Base-by-base conservation (phyloP, 2,888 invertebrate species). In the Colletes collaris region DNA sequence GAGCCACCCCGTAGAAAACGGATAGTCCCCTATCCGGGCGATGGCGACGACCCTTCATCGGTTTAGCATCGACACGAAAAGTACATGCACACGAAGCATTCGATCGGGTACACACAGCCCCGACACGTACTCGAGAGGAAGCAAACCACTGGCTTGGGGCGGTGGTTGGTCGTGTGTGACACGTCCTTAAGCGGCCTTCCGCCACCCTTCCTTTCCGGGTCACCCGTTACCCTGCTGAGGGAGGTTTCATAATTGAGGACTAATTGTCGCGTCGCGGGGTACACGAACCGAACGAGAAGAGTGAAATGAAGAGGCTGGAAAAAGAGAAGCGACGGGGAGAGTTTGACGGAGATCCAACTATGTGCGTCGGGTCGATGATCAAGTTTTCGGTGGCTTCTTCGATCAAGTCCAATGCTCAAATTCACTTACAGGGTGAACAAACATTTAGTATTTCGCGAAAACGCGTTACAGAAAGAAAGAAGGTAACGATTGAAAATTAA, bases 201-300 rank as follows among this genome's bases (percentile, higher is more conserved):
- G 59, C 58, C 79, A 83, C 83, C 81, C 83, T 83, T 78, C 59
- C 65, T 84, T 86, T 85, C 85, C 86, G 76, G 79, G 79, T 85
- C 86, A 86, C 65, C 76, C 79, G 79, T 84, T 85, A 82, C 76
- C 63, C 72, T 70, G 67, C 68, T 72, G 73, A 75, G 84, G 73
- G 84, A 78, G 82, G 86, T 84, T 84, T 84, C 85, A 86, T 86
- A 86, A 86, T 86, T 80, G 82, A 84, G 82, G 82, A 81, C 86
- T 84, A 86, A 86, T 86, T 86, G 86, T 86, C 85, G 71, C 68
- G 70, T 66, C 84, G 67, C 50, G 52, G 60, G 64, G 67, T 50
- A 60, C 66, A 72, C 70, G 58, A 65, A 74, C 64, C 50, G 53
- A 59, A 69, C 67, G 65, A 44, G 68, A 62, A 35, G 62, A 59